phyloP scores from a whole-genome alignment of 2,113 vertebrate genomes.

The Atrichornis clamosus region DNA sequence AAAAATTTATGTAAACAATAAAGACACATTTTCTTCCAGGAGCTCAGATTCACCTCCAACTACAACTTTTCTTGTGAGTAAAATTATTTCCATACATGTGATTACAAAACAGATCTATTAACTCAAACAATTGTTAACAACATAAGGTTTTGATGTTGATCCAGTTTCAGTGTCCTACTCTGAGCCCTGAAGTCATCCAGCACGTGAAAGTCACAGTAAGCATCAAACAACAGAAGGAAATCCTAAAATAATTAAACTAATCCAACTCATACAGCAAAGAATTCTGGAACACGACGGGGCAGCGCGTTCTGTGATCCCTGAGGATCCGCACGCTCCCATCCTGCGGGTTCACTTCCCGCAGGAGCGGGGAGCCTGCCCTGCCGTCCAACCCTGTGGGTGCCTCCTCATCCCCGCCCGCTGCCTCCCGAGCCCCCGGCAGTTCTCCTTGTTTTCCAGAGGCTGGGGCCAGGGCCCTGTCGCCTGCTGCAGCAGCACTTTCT shows the following conservation, averaged over 20 bases:
- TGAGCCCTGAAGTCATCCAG: background rate
- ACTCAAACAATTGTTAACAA: background rate
- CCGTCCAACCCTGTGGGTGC: background rate
- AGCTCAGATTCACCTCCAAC: background rate
- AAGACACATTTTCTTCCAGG: background rate
- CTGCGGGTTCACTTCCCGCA: conserved; percentile 71
- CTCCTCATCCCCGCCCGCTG: background rate
- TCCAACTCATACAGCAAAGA: conserved; percentile 85
- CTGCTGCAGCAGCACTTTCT: background rate
- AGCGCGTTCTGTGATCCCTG: conserved; percentile 77
- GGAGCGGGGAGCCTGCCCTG: background rate
- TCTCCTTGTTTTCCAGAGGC: background rate
- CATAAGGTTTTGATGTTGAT: accelerated
- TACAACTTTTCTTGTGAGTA: background rate
- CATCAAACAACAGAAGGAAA: background rate
- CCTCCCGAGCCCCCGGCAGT: background rate
- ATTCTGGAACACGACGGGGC: conserved; percentile 81
- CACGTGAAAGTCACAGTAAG: accelerated
- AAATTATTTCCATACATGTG: background rate
- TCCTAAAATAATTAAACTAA: conserved; percentile 13
- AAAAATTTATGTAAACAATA: background rate
- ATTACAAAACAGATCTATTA: background rate
- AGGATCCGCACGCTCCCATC: conserved; percentile 74
- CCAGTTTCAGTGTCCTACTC: accelerated
- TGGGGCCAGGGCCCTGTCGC: background rate